Percentiles rank a stretch among this genome's conserved stretches.
Evolutionary conservation across 2,797 vertebrate genomes (phyloP).

Genomic region (Paramormyrops hopkinsi): DNA sequence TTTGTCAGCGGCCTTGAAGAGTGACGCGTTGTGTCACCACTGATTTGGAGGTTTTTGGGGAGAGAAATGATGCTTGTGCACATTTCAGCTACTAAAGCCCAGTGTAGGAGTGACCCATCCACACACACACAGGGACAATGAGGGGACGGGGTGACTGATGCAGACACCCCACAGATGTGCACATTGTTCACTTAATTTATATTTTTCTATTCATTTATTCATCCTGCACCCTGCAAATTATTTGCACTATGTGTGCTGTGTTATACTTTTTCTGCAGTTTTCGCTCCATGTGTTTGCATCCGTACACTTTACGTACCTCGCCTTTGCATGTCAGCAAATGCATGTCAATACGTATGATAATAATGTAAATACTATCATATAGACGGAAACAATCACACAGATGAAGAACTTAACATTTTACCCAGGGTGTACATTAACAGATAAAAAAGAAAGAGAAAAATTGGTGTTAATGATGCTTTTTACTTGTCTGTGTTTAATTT

Average conservation of each 20-base stretch:
- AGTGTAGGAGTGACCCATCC: neutral
- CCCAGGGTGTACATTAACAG: neutral
- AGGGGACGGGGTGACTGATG: neutral
- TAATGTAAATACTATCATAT: neutral
- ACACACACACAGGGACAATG: neutral
- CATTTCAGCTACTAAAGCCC: neutral
- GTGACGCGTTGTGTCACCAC: neutral
- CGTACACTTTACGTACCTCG: neutral
- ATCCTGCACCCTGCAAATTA: neutral
- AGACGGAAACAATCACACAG: conserved; percentile 14
- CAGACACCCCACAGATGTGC: neutral
- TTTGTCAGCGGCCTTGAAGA: neutral
- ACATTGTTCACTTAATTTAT: neutral
- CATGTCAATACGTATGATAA: neutral
- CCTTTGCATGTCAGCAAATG: neutral
- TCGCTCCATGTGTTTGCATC: neutral
- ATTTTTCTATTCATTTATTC: neutral
- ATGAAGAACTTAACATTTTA: neutral
- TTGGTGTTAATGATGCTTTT: neutral
- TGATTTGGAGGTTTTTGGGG: neutral
- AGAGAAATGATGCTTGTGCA: neutral
- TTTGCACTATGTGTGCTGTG: neutral
- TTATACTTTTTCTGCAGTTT: neutral
- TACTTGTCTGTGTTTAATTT: conserved; percentile 15
- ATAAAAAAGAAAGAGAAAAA: conserved; percentile 39